Percentiles rank a stretch among this genome's conserved stretches.
Conservation (phyloP, 2,113 vertebrate genomes). For the Aspiorhynchus laticeps region DNA sequence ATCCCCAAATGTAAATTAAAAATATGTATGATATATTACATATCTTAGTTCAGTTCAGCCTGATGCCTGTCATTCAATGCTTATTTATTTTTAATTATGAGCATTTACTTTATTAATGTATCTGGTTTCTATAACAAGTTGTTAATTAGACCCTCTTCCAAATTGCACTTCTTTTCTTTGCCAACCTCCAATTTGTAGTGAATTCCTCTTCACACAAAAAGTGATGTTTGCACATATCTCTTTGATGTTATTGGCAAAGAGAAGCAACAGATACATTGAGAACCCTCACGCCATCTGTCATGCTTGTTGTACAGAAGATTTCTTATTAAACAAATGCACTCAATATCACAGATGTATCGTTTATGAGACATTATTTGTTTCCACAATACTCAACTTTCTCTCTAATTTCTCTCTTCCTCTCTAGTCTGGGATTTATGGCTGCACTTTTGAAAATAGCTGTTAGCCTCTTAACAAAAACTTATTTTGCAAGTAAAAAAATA, state of each 20-base stretch:
- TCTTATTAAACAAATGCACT: conserved; percentile 16
- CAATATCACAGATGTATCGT: conserved; percentile 12
- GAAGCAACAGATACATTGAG: conserved; percentile 58
- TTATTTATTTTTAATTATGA: not conserved
- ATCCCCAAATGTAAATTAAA: conserved; percentile 41
- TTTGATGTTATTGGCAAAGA: conserved; percentile 56
- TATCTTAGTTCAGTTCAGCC: not conserved
- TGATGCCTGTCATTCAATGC: not conserved
- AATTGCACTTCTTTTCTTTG: conserved; percentile 25
- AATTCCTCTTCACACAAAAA: conserved; percentile 43
- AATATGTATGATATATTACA: conserved; percentile 3
- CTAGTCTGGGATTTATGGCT: not conserved
- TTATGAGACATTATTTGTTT: conserved; percentile 23
- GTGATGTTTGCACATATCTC: conserved; percentile 60
- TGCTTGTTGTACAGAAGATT: not conserved
- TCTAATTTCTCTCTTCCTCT: not conserved
- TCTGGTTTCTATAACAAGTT: conserved; percentile 9
- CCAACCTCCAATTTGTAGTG: conserved; percentile 58
- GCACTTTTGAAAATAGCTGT: not conserved
- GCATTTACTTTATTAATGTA: not conserved
- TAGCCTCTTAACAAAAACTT: conserved; percentile 21
- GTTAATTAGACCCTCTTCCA: conserved; percentile 21
- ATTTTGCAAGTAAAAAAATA: not conserved
- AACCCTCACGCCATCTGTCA: conserved; percentile 62
- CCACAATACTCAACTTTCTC: not conserved